A percentile compares a stretch with the other conserved stretches of the same genome.
Conservation (phyloP, 2,888 invertebrate genomes). For the Drosophila ustulata region DNA sequence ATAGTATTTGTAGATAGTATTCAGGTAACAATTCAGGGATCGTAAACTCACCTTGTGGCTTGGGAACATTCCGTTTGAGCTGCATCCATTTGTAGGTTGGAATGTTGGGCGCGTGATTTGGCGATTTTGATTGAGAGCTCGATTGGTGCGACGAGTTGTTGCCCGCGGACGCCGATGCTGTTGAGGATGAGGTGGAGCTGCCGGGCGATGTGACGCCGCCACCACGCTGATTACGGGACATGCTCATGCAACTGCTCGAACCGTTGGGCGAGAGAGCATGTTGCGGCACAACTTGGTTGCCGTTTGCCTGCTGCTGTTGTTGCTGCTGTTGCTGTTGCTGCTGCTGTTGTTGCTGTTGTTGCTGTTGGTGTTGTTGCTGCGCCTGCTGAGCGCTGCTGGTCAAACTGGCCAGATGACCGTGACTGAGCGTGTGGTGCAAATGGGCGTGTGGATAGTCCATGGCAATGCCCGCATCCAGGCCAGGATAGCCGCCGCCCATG, state of each 20-base stretch:
- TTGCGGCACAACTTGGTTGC: constrained; percentile 52
- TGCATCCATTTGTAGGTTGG: constrained; percentile 99
- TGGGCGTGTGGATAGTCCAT: constrained; percentile 82
- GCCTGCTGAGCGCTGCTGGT: constrained; percentile 56
- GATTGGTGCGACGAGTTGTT: constrained; percentile 64
- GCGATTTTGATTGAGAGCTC: constrained; percentile 81
- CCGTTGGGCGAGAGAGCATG: constrained; percentile 73
- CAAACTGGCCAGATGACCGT: constrained; percentile 67
- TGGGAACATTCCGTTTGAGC: constrained; percentile 97
- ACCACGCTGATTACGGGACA: constrained; percentile 76
- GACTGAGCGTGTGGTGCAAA: constrained; percentile 78
- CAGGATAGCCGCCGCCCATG: constrained; percentile 62
- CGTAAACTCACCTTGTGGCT: constrained; percentile 91
- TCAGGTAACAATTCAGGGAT: no score
- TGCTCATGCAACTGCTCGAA: constrained; percentile 47
- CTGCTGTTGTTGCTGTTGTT: constrained; percentile 60
- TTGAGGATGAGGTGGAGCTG: constrained; percentile 79
- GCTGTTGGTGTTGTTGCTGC: constrained; percentile 36
- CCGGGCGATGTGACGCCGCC: constrained; percentile 82
- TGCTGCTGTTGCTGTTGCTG: constrained; percentile 63
- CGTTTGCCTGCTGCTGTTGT: constrained; percentile 37
- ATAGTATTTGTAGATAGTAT: background rate
- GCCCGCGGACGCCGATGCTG: constrained; percentile 64
- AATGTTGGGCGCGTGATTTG: constrained; percentile 85
- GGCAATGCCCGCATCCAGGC: constrained; percentile 65